Base-by-base conservation (phyloP, 2,113 vertebrate species). In the Sebastes fasciatus region DNA sequence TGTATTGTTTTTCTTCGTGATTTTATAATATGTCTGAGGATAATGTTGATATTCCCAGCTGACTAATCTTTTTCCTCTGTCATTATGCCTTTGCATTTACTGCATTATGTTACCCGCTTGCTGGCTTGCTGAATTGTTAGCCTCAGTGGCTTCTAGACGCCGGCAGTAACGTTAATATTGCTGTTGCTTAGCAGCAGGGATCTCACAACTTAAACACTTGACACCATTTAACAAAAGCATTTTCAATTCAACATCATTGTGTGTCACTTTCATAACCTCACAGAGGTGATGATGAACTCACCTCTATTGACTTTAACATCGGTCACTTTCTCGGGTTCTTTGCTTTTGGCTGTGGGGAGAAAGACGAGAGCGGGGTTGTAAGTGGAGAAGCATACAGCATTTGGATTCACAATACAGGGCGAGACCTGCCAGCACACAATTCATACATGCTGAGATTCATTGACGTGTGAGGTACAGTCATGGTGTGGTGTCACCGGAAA, bases 321-420 rank as follows among this genome's bases (percentile, higher is more conserved):
- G 46, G 95, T 87, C 80, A 92, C 93, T 94, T 95, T 97, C 88
- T 98, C 98, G 58, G 96, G 96, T 92, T 99, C 98, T 96, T 96
- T 99, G 95, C 96, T 96, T 97, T 98, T 99, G 91, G 95, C 98
- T 99, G 94, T 26, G 90, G 88, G 92, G 49, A 90, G 77, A 91
- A 87, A 86, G 45, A 84, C 3, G 69, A 88, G 73, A 91, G 55
- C 1, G 1, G 5, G 0, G 61, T 26, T 90, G 75, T 82, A 87
- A 92, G 21, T 40, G 1, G 34, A 91, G 78, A 42, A 57, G 60
- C 17, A 45, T 11, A 23, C 34, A 43, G 34, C 62, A 54, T 84
- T 70, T 67, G 51, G 4, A 46, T 74, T 69, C 72, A 85, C 66
- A 85, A 86, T 34, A 70, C 40, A 26, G 34, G 65, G 66, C 2